Percentiles rank a stretch among this genome's conserved stretches.
Evolutionary conservation across 2,113 vertebrate species (phyloP).

Genomic region (Mobula birostris): DNA sequence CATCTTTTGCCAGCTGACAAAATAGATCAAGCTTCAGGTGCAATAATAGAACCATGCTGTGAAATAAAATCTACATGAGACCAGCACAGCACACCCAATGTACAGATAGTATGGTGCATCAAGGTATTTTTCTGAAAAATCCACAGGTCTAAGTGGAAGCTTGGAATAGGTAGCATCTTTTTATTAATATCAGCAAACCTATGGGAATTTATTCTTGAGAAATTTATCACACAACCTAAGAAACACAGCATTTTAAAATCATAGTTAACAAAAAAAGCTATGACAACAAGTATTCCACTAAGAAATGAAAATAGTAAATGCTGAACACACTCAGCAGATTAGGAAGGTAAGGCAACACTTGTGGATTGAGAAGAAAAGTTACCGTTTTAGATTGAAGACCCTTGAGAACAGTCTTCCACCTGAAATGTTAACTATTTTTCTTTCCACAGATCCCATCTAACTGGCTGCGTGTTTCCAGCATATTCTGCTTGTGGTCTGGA

Average conservation of each 20-base stretch:
- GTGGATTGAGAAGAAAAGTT: no score
- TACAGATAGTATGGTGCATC: no score
- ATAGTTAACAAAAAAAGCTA: background rate
- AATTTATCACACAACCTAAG: background rate
- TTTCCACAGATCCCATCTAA: no score
- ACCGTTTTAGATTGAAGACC: no score
- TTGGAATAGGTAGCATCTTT: background rate
- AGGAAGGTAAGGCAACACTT: no score
- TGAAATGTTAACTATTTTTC: no score
- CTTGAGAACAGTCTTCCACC: no score
- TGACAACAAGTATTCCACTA: background rate
- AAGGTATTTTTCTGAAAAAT: background rate
- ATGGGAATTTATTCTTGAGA: no score
- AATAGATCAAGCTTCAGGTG: slow-evolving; percentile 43
- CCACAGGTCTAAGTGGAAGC: background rate
- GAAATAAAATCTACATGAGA: slow-evolving; percentile 44
- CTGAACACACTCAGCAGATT: no score
- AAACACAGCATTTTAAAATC: background rate
- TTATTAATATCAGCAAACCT: background rate
- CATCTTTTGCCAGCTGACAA: slow-evolving; percentile 43
- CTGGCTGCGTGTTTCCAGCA: no score
- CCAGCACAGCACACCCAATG: background rate
- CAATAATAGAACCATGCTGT: slow-evolving; percentile 48
- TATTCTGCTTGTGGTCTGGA: no score
- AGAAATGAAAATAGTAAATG: background rate